Evolutionary conservation across 1,140 invertebrate genomes (phyloP).

Genomic region (Drosophila orena): DNA sequence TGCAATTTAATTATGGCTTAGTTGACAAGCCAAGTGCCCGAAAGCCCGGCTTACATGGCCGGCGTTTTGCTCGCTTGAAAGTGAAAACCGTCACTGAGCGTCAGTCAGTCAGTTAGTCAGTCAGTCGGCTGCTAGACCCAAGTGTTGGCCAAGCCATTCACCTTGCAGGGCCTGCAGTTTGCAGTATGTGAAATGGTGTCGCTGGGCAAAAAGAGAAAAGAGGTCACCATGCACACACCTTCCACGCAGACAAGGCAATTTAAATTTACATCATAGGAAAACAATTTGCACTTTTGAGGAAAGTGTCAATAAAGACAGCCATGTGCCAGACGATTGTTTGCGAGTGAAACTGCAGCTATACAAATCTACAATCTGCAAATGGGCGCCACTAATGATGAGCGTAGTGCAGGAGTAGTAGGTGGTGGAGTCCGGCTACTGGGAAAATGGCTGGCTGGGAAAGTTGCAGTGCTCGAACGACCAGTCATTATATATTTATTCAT

Average conservation of each 20-base stretch:
- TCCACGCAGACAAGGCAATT: slow-evolving; percentile 6
- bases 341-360: slow-evolving; percentile 57
- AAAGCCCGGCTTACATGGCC: slow-evolving; percentile 35
- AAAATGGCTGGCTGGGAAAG: not conserved
- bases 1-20: slow-evolving; percentile 76
- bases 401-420: not conserved
- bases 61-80: slow-evolving; percentile 45
- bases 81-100: slow-evolving; percentile 61
- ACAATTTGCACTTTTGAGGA: slow-evolving; percentile 43
- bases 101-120: slow-evolving; percentile 34
- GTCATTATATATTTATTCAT: not conserved
- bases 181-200: slow-evolving; percentile 33
- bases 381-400: slow-evolving; percentile 22
- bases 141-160: slow-evolving; percentile 41
- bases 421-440: not conserved
- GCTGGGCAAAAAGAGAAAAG: slow-evolving; percentile 49
- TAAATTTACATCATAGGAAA: slow-evolving; percentile 21
- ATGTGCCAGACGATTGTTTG: slow-evolving; percentile 40
- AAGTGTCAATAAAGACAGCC: slow-evolving; percentile 70
- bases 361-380: slow-evolving; percentile 25
- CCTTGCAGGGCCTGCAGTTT: slow-evolving; percentile 47
- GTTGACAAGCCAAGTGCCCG: slow-evolving; percentile 40
- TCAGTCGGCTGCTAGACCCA: slow-evolving; percentile 6
- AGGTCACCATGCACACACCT: slow-evolving; percentile 1
- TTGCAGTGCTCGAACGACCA: no score